Percentiles rank a stretch among this genome's conserved stretches.
These are phyloP conservation scores for Stramonita haemastoma DNA, from an alignment of 2,888 invertebrate species.

Conservation along the genomic window DNA sequence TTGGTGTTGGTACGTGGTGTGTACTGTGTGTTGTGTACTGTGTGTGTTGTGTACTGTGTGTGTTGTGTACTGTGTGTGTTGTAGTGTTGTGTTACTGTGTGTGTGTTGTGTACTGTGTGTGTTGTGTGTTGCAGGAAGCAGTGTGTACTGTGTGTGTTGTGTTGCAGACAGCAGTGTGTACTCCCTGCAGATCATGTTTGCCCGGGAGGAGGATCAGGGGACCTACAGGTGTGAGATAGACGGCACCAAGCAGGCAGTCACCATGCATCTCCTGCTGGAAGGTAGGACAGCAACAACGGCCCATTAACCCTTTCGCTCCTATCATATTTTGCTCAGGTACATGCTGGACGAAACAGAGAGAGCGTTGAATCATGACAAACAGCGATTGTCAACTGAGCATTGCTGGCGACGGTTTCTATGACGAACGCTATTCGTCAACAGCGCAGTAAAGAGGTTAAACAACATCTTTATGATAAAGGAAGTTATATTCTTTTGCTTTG, in stretches of 20 bases:
- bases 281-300: conserved; percentile 21
- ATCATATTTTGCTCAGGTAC: too few species aligned
- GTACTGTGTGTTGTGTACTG: not conserved
- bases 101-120: not conserved
- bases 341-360: too few species aligned
- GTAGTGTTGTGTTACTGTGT: not conserved
- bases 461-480: too few species aligned
- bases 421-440: too few species aligned
- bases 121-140: not conserved
- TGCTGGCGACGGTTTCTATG: too few species aligned
- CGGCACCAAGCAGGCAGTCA: conserved; percentile 18
- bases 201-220: conserved; percentile 39
- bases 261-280: conserved; percentile 31
- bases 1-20: too few species aligned
- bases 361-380: too few species aligned
- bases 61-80: not conserved
- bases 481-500: too few species aligned
- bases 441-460: too few species aligned
- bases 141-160: not conserved
- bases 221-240: conserved; percentile 40
- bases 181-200: conserved; percentile 38
- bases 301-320: too few species aligned
- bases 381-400: too few species aligned
- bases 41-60: not conserved
- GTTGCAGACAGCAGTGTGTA: conserved; percentile 28